These are phyloP conservation scores for Mystacides longicornis DNA, from an alignment of 2,888 invertebrate species.

Conservation along the genomic window DNA sequence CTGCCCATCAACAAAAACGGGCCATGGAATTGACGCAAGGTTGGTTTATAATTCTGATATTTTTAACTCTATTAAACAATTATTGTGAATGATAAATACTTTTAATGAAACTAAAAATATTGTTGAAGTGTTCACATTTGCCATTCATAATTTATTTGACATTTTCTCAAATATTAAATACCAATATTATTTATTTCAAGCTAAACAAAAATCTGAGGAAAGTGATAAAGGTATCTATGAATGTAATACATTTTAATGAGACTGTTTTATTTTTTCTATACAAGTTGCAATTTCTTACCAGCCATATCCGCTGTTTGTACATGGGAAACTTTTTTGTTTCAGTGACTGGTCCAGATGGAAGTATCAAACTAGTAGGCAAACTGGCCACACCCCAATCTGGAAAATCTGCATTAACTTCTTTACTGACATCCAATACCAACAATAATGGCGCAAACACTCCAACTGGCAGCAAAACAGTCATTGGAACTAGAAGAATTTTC, in stretches of 20 bases:
- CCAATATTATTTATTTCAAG: too few species aligned
- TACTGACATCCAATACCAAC: slow-evolving; percentile 49
- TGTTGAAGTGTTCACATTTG: too few species aligned
- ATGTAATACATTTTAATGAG: neutral
- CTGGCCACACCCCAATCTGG: slow-evolving; percentile 54
- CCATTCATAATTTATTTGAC: too few species aligned
- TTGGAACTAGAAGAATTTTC: slow-evolving; percentile 59
- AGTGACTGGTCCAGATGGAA: slow-evolving; percentile 51
- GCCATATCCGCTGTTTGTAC: neutral
- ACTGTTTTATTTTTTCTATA: neutral
- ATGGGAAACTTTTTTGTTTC: slow-evolving; percentile 16
- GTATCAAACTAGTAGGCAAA: slow-evolving; percentile 59
- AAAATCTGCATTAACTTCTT: slow-evolving; percentile 60
- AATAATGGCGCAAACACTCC: slow-evolving; percentile 36
- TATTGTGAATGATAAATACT: neutral
- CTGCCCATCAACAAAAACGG: slow-evolving; percentile 83
- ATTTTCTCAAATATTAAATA: too few species aligned
- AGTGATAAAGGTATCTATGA: slow-evolving; percentile 16
- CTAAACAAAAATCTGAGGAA: slow-evolving; percentile 22
- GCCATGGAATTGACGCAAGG: slow-evolving; percentile 61
- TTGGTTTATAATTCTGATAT: slow-evolving; percentile 29
- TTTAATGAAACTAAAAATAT: too few species aligned
- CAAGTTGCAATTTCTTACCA: neutral
- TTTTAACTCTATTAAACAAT: neutral
- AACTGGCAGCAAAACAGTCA: slow-evolving; percentile 56